Conservation (phyloP, 2,888 invertebrate genomes). For the Zhuqinia jingwanae region DNA sequence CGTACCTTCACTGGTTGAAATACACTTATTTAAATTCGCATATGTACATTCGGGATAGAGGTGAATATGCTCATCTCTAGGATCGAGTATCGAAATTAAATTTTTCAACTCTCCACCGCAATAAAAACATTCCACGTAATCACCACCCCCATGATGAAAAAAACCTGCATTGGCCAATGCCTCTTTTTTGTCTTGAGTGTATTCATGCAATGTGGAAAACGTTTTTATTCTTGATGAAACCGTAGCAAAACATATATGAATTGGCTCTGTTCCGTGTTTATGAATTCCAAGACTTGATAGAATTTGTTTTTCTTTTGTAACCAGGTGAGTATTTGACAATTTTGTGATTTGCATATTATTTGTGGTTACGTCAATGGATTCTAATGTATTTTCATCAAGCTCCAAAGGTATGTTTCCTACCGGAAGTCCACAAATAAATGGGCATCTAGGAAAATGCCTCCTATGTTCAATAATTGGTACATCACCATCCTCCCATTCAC, state of each 20-base stretch:
- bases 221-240: slow-evolving; percentile 87
- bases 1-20: too few relatives aligned
- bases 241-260: slow-evolving; percentile 87
- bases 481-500: slow-evolving; percentile 80
- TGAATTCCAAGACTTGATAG: slow-evolving; percentile 71
- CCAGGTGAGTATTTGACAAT: slow-evolving; percentile 62
- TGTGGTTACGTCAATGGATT: too few relatives aligned
- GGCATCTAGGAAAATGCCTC: slow-evolving; percentile 80
- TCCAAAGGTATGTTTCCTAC: slow-evolving; percentile 85
- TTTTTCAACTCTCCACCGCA: slow-evolving; percentile 96
- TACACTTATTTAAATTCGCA: too few relatives aligned
- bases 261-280: too few relatives aligned
- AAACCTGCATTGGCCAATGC: slow-evolving; percentile 94
- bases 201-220: slow-evolving; percentile 90
- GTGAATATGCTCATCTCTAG: slow-evolving; percentile 96
- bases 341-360: slow-evolving; percentile 80
- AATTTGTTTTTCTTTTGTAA: slow-evolving; percentile 68
- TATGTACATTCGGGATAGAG: slow-evolving; percentile 96
- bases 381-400: slow-evolving; percentile 75
- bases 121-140: slow-evolving; percentile 95
- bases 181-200: slow-evolving; percentile 89
- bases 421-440: slow-evolving; percentile 80
- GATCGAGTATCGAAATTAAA: slow-evolving; percentile 95
- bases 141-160: slow-evolving; percentile 92
- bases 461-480: slow-evolving; percentile 80